These are phyloP conservation scores for Macaca mulatta DNA, from an alignment of 2,113 vertebrate species.

Conservation along the genomic window DNA sequence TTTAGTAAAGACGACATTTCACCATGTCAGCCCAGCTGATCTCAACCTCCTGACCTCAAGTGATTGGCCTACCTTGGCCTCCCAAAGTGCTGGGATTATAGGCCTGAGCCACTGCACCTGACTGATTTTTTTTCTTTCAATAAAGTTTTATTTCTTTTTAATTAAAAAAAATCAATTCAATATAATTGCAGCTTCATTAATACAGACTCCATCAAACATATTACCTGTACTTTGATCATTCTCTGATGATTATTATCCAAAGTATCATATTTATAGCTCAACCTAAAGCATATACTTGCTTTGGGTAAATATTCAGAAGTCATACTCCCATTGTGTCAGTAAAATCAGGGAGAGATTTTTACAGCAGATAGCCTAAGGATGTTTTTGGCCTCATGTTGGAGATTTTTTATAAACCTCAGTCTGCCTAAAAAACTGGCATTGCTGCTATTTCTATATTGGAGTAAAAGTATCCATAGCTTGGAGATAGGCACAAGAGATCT, in stretches of 20 bases:
- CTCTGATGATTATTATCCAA: background rate
- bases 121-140: background rate
- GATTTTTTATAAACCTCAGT: background rate
- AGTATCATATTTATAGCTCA: background rate
- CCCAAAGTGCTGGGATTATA: too few species aligned
- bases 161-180: background rate
- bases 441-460: background rate
- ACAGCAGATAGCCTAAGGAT: background rate
- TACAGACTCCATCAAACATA: background rate
- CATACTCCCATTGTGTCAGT: background rate
- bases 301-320: background rate
- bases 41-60: too few species aligned
- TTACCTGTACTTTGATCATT: background rate
- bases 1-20: too few species aligned
- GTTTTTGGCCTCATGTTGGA: background rate
- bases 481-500: background rate
- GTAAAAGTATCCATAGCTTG: background rate
- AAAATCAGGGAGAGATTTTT: conserved; percentile 24
- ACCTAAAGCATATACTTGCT: background rate
- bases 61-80: too few species aligned
- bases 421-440: background rate
- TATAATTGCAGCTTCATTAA: background rate
- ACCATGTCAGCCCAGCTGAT: too few species aligned
- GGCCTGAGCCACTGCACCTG: too few species aligned
- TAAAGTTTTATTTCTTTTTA: too few species aligned